These are phyloP conservation scores for Stenchaetothrips biformis DNA, from an alignment of 2,888 invertebrate species.

Conservation along the genomic window DNA sequence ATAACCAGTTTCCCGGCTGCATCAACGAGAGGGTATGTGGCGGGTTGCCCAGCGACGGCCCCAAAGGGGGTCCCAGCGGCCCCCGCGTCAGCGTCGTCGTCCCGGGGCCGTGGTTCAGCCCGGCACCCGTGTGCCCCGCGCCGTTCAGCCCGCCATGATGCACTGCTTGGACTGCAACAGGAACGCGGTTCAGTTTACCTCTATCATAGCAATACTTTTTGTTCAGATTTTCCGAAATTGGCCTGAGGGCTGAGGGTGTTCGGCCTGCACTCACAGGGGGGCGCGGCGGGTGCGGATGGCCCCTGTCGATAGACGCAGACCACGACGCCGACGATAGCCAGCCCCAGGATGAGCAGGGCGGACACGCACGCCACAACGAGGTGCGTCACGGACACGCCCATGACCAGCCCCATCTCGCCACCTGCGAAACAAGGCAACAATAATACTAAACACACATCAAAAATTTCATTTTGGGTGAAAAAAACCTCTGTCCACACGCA, in stretches of 20 bases:
- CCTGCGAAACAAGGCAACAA: constrained; percentile 25
- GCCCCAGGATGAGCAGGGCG: constrained; percentile 62
- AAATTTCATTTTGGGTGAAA: too few species aligned
- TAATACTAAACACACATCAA: too few species aligned
- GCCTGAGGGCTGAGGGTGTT: constrained; percentile 43
- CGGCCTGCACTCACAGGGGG: constrained; percentile 28
- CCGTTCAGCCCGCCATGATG: constrained; percentile 39
- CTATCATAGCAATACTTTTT: too few species aligned
- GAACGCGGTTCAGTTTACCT: constrained; percentile 50
- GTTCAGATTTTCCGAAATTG: too few species aligned
- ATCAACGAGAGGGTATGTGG: background rate
- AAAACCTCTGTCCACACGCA: too few species aligned
- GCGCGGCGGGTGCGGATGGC: constrained; percentile 18
- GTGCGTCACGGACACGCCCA: constrained; percentile 71
- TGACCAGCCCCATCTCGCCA: constrained; percentile 54
- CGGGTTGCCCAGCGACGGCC: background rate
- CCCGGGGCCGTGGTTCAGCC: constrained; percentile 52
- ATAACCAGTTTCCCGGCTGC: constrained; percentile 89
- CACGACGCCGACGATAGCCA: constrained; percentile 63
- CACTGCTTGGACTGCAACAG: constrained; percentile 1
- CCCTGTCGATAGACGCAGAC: constrained; percentile 72
- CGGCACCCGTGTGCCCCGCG: constrained; percentile 55
- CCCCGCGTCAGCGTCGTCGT: constrained; percentile 49
- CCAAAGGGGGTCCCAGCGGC: constrained; percentile 44
- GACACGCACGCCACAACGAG: constrained; percentile 68